A percentile compares a stretch with the other conserved stretches of the same genome.
Evolutionary conservation across 2,888 invertebrate species (phyloP).

Genomic region (Agapetus fuscipes): DNA sequence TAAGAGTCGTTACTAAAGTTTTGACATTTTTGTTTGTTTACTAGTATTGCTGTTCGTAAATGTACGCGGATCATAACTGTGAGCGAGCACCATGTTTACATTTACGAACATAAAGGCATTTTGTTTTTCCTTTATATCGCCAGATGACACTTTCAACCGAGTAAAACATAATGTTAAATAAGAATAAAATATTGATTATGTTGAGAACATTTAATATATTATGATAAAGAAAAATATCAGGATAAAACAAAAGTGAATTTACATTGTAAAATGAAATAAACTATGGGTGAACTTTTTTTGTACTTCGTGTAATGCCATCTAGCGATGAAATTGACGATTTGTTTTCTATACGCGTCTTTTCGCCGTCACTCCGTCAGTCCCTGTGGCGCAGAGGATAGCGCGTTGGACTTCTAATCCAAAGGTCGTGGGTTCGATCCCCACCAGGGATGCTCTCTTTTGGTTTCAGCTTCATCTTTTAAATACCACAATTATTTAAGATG

Average conservation of each 20-base stretch:
- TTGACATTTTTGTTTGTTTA: too few species aligned
- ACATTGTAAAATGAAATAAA: background rate
- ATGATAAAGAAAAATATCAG: background rate
- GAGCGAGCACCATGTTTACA: too few species aligned
- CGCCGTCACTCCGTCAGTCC: conserved; percentile 38
- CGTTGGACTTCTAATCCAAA: conserved; percentile 87
- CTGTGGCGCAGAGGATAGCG: conserved; percentile 84
- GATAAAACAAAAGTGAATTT: background rate
- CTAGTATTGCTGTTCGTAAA: conserved; percentile 9
- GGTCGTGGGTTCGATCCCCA: conserved; percentile 83
- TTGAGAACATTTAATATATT: too few species aligned
- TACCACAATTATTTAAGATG: too few species aligned
- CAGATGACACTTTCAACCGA: too few species aligned
- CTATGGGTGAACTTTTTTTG: background rate
- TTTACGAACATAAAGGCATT: too few species aligned
- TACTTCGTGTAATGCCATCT: conserved; percentile 7
- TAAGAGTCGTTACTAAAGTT: too few species aligned
- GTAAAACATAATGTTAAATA: too few species aligned
- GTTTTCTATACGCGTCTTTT: conserved; percentile 8
- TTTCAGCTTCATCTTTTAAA: too few species aligned
- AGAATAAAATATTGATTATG: too few species aligned
- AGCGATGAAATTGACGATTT: background rate
- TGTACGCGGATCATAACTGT: background rate
- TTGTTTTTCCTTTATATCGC: too few species aligned
- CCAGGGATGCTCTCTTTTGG: conserved; percentile 70